Base-by-base conservation (phyloP, 2,797 vertebrate genomes). In the Botia almorhae region DNA sequence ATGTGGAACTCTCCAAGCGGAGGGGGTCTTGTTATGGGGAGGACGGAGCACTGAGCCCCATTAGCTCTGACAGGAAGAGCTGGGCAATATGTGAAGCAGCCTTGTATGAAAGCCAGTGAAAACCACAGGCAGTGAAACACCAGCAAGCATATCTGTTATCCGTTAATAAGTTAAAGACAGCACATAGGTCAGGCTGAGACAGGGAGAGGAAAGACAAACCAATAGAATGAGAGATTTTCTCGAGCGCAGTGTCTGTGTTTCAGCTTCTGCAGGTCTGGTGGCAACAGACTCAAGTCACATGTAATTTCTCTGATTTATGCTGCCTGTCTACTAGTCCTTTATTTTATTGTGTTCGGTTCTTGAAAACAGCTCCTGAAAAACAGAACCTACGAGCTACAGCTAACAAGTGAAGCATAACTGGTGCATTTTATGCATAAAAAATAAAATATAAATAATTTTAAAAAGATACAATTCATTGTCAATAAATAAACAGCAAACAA, bases 11-110 rank as follows among this genome's bases (percentile, higher is more conserved):
- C 78, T 87, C 89, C 76, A 81, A 85, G 80, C 87, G 85, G 87
- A 64, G 73, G 88, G 89, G 86, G 89, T 84, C 78, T 80, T 85
- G 83, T 92, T 91, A 91, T 89, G 78, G 84, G 21, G 39, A 81
- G 55, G 71, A 65, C 64, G 58, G 76, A 33, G 53, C 46, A 64
- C 65, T 80, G 56, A 68, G 70, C 55, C 75, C 39, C 29, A 82
- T 73, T 50, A 64, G 46, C 73, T 69, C 46, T 26, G 71, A 70
- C 26, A 78, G 61, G 26, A 69, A 74, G 36, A 70, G 21, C 76
- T 46, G 56, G 61, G 74, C 48, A 56, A 33, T 72, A 67, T 68
- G 75, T 81, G 68, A 81, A 64, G n/a, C n/a, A 48, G 60, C 19
- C 71, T 80, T 48, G 81, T 74, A 77, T 71, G 58, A 85, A 80